Evolutionary conservation across 2,113 vertebrate species (phyloP).

Genomic region (Myanophis thanlyinensis): DNA sequence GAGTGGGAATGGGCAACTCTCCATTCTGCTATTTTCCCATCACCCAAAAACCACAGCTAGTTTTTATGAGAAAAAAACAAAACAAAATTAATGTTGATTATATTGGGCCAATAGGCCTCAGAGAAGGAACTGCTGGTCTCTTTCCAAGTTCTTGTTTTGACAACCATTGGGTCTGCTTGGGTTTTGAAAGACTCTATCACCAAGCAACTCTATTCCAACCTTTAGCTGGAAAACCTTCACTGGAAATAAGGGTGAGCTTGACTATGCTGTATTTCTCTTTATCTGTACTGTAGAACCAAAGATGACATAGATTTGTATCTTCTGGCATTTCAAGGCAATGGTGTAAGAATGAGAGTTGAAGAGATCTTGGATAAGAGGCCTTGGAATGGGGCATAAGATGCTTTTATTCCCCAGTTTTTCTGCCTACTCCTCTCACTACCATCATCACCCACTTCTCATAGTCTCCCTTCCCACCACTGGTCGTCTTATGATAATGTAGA

Average conservation of each 20-base stretch:
- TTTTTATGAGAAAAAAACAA: not conserved
- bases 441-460: not conserved
- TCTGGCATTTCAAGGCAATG: not conserved
- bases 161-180: not conserved
- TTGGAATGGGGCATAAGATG: not conserved
- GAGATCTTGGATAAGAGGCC: not conserved
- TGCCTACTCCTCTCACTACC: not conserved
- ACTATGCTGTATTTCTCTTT: not conserved
- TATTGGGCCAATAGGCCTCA: rapidly evolving
- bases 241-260: not conserved
- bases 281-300: not conserved
- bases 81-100: not conserved
- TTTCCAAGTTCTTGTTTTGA: not conserved
- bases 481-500: not conserved
- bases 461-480: not conserved
- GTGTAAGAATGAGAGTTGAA: not conserved
- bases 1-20: constrained; percentile 46
- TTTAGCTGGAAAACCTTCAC: not conserved
- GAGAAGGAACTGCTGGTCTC: rapidly evolving
- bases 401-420: not conserved
- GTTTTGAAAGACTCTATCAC: not conserved
- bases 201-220: rapidly evolving
- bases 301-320: not conserved
- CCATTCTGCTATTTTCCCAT: not conserved
- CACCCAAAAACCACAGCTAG: constrained; percentile 30